phyloP scores from a whole-genome alignment of 2,113 vertebrate species.

The Opisthocomus hoazin region DNA sequence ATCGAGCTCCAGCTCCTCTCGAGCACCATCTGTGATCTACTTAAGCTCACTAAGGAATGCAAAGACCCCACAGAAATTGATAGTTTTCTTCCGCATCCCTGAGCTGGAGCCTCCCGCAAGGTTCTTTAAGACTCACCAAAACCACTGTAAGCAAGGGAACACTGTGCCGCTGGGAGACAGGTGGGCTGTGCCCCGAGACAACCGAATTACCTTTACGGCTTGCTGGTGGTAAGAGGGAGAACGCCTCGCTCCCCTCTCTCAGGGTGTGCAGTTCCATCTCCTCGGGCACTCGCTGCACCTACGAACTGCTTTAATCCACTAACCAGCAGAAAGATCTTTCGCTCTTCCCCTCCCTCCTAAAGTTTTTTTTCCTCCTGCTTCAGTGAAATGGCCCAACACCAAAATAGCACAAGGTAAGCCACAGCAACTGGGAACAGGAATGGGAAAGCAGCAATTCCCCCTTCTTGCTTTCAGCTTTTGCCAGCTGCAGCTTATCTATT shows the following conservation, averaged over 20 bases:
- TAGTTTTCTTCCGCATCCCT: not conserved
- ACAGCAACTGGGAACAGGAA: not conserved
- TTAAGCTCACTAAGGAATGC: not conserved
- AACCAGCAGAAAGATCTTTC: not conserved
- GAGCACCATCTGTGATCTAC: not conserved
- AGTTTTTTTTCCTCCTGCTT: slow-evolving; percentile 24
- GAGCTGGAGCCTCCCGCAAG: not conserved
- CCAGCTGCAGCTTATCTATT: slow-evolving; percentile 23
- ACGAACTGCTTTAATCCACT: not conserved
- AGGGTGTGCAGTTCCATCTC: not conserved
- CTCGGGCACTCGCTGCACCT: not conserved
- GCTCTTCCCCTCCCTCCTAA: not conserved
- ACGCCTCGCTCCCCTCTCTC: not conserved
- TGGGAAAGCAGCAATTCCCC: not conserved
- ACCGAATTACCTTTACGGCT: not conserved
- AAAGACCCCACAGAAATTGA: not conserved
- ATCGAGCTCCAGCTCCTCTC: not conserved
- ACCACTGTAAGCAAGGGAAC: not conserved
- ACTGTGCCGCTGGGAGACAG: not conserved
- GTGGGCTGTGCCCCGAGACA: not conserved
- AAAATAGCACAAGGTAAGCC: slow-evolving; percentile 11
- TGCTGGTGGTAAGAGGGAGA: not conserved
- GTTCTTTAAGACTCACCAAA: not conserved
- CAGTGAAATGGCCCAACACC: not conserved
- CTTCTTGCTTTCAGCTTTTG: not conserved